Conservation (phyloP, 2,113 vertebrate species). For the Calyptomena viridis region DNA sequence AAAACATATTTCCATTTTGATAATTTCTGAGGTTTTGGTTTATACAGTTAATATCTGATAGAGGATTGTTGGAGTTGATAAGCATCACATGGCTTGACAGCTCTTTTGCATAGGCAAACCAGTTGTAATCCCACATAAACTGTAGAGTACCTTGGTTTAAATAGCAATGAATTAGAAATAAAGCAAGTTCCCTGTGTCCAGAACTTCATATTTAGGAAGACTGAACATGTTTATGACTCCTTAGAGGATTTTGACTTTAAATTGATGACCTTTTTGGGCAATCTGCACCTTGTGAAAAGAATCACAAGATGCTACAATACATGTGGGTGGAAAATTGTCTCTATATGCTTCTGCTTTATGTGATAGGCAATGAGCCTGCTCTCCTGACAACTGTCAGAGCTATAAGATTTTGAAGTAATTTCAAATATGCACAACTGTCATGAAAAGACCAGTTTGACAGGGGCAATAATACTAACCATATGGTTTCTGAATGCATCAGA, state of each 20-base stretch:
- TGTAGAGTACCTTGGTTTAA: neutral
- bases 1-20: neutral
- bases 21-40: neutral
- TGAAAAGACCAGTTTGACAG: neutral
- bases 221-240: neutral
- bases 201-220: neutral
- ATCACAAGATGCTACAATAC: neutral
- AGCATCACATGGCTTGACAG: neutral
- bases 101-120: neutral
- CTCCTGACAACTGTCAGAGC: neutral
- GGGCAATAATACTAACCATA: neutral
- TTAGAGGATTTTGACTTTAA: neutral
- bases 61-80: neutral
- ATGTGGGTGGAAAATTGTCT: neutral
- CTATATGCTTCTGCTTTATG: neutral
- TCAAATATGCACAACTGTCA: neutral
- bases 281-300: neutral
- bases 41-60: neutral
- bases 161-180: neutral
- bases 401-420: neutral
- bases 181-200: neutral
- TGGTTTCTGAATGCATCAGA: neutral
- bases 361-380: neutral
- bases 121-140: neutral
- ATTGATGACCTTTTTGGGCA: too few relatives aligned